phyloP scores from a whole-genome alignment of 2,797 vertebrate genomes.

The Chrosomus eos region DNA sequence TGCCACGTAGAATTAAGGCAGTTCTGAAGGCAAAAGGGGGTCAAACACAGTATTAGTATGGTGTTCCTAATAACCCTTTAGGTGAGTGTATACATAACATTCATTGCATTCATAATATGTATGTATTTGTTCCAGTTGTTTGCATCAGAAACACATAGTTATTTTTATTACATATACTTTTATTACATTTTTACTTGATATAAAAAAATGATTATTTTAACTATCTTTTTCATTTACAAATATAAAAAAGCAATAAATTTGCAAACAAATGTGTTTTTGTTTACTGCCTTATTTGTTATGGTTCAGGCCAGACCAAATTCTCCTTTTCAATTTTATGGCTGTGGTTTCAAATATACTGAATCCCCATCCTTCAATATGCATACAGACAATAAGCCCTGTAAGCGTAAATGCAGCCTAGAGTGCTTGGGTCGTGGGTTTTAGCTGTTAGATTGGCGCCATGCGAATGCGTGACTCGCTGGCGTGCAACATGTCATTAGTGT shows the following conservation, averaged over 20 bases:
- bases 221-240: neutral
- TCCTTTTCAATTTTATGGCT: neutral
- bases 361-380: slow-evolving; percentile 12
- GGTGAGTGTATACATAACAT: too few species aligned
- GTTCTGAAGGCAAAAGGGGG: too few species aligned
- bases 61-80: too few species aligned
- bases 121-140: neutral
- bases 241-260: neutral
- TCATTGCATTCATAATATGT: too few species aligned
- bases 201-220: neutral
- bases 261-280: neutral
- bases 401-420: slow-evolving; percentile 2
- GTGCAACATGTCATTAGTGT: slow-evolving; percentile 38
- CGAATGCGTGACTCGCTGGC: slow-evolving; percentile 17
- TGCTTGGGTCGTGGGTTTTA: slow-evolving; percentile 16
- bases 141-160: neutral
- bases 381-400: slow-evolving; percentile 1
- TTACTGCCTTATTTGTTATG: neutral
- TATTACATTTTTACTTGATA: neutral
- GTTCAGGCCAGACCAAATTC: neutral
- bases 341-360: neutral
- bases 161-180: neutral
- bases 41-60: too few species aligned
- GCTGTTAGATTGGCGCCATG: slow-evolving; percentile 1
- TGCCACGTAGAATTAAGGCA: too few species aligned